Evolutionary conservation across 2,888 invertebrate species (phyloP), one percentile per base, ranked within the genome.

Genomic region (Ectemnius cavifrons): DNA sequence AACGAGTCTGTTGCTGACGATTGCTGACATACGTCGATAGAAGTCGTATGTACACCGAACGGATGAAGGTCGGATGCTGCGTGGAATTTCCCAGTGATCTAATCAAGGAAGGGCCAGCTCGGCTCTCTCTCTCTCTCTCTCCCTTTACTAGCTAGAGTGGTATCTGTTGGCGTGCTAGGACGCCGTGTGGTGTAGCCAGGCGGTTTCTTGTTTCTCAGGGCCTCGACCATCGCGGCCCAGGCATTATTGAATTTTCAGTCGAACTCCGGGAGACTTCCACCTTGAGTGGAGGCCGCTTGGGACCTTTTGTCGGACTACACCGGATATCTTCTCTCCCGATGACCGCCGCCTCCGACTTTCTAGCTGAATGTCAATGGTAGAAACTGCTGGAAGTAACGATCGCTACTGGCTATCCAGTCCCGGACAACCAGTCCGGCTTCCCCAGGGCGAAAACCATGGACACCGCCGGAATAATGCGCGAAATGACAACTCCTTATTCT

Each of bases 201-300:
- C 37, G 37, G 37, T 18, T 52, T n/a, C 52, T 18, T 52, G 52
- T 52, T 18, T 18, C 16, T 52, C 45, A 52, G 63, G 64, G 63
- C 60, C 62, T 58, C 27, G 47, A 52, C 58, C 66, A 69, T 63
- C 63, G 68, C 72, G 75, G 72, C 58, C 66, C 66, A 78, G 78
- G 80, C 78, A 82, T 82, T 82, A 81, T 81, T 81, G 80, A 82
- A 81, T 81, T 80, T 81, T 71, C 61, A 63, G 72, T 56, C 67
- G 80, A 73, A 71, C 62, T 45, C 52, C 62, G 45, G 52, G 64
- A 62, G 74, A 73, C 74, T 77, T 77, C 68, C 72, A 70, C 28
- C 18, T 49, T 52, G 61, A 56, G 46, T 61, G 66, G 61, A 58
- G 58, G 71, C 71, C 77, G 62, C 77, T 16, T 57, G 71, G 59